Evolutionary conservation across 2,113 vertebrate genomes (phyloP), one percentile per base, ranked within the genome.

Genomic region (Cottus gobio): DNA sequence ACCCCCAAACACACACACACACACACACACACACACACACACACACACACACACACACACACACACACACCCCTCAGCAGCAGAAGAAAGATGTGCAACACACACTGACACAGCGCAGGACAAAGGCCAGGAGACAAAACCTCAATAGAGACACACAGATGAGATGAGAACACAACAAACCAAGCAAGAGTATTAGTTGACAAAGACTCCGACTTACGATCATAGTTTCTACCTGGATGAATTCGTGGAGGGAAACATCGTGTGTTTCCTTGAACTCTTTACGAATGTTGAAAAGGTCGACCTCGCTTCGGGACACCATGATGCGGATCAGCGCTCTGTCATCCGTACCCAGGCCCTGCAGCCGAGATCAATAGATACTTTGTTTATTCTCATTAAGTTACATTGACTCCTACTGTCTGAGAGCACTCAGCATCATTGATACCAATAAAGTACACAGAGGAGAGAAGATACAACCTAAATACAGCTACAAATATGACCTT

Each of bases 281-380:
- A 12, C 97, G 95, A 91, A 99, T 95, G 90, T 98, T 99, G 78
- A 97, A 86, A 63, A 99, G 94, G 92, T 99, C 98, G 0, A 95
- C 92, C 90, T 99, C 98, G 0, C 96, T 96, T 39, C 98, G 96
- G 77, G 98, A 99, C 65, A 99, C 93, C 95, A 99, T 97, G 91
- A 99, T 96, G 66, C 98, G 95, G 85, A 96, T 98, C 71, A 99
- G 95, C 0, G 96, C 97, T 86, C 96, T 95, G 91, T 99, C 97
- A 1, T 99, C 98, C 0, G 98, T 99, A 57, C 98, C 98, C 0
- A 96, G 94, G 13, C 98, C 98, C 98, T 99, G 91, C 8, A 44
- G 74, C 39, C 42, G 9, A 84, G 4, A 56, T 75, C 60, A 24
- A 56, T 10, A 34, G 9, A 65, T 30, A 42, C 50, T 76, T 26